These are phyloP conservation scores for Procambarus virginalis DNA, from an alignment of 1,140 invertebrate species.

Conservation along the genomic window DNA sequence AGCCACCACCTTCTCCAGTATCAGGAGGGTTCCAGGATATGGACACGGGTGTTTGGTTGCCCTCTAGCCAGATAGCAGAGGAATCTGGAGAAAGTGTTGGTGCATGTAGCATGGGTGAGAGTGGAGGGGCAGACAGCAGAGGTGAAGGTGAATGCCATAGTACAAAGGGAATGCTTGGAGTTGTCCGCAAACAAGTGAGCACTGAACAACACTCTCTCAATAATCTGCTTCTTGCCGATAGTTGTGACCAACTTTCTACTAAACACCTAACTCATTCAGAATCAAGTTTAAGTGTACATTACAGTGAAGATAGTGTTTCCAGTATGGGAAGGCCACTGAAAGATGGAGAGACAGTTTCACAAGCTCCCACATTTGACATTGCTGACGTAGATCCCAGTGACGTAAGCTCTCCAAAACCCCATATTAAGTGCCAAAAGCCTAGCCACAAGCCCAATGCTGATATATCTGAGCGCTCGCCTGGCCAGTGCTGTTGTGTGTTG, in stretches of 20 bases:
- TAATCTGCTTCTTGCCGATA: constrained; percentile 57
- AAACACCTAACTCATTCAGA: constrained; percentile 50
- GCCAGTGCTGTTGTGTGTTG: constrained; percentile 66
- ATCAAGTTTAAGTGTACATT: constrained; percentile 55
- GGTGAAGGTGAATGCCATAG: constrained; percentile 26
- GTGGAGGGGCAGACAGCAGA: constrained; percentile 36
- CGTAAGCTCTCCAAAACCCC: constrained; percentile 12
- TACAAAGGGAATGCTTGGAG: constrained; percentile 28
- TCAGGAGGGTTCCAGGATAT: constrained; percentile 32
- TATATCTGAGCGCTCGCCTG: constrained; percentile 42
- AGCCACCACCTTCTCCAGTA: constrained; percentile 21
- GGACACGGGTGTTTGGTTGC: not conserved
- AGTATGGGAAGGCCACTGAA: constrained; percentile 44
- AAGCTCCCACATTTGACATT: constrained; percentile 62
- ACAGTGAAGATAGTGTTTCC: constrained; percentile 59
- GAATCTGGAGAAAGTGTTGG: constrained; percentile 44
- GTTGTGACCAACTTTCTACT: constrained; percentile 52
- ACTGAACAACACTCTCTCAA: constrained; percentile 62
- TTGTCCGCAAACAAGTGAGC: constrained; percentile 34
- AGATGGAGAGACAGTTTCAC: constrained; percentile 57
- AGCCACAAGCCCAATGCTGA: constrained; percentile 51
- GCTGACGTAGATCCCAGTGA: constrained; percentile 54
- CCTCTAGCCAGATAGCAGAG: constrained; percentile 22
- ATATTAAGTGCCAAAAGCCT: constrained; percentile 40
- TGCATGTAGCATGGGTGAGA: constrained; percentile 33